Evolutionary conservation across 2,888 invertebrate genomes (phyloP).

Genomic region (Pseudoips prasinana): DNA sequence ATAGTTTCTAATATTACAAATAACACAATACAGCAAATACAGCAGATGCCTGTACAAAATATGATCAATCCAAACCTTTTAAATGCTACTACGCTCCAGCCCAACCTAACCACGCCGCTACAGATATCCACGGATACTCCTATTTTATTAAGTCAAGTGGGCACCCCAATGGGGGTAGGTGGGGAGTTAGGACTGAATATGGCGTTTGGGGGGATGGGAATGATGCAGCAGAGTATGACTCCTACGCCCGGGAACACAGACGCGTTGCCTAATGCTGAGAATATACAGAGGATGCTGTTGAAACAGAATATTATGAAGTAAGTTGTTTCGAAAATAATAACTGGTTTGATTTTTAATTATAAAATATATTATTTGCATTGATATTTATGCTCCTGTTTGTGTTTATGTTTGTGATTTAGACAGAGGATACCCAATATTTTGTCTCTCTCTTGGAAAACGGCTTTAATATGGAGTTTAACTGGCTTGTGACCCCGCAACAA

Average conservation of each 20-base stretch:
- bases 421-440: too few species aligned
- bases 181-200: constrained; percentile 53
- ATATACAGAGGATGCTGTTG: constrained; percentile 74
- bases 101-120: constrained; percentile 61
- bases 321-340: constrained; percentile 40
- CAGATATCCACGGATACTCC: constrained; percentile 70
- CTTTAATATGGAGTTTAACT: too few species aligned
- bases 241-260: constrained; percentile 50
- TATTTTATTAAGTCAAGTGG: constrained; percentile 59
- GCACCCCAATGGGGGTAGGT: constrained; percentile 57
- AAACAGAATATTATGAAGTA: constrained; percentile 79
- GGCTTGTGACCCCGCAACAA: too few species aligned
- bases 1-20: constrained; percentile 20
- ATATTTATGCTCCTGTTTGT: too few species aligned
- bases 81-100: constrained; percentile 44
- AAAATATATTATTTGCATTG: not conserved
- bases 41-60: constrained; percentile 30
- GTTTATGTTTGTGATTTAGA: too few species aligned
- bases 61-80: constrained; percentile 41
- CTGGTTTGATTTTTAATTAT: too few species aligned
- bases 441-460: too few species aligned
- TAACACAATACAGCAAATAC: constrained; percentile 18
- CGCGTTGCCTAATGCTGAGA: constrained; percentile 61
- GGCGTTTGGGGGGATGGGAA: constrained; percentile 33
- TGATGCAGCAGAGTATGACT: constrained; percentile 45